Base-by-base conservation (phyloP, 2,888 invertebrate genomes). In the Hyalella azteca region DNA sequence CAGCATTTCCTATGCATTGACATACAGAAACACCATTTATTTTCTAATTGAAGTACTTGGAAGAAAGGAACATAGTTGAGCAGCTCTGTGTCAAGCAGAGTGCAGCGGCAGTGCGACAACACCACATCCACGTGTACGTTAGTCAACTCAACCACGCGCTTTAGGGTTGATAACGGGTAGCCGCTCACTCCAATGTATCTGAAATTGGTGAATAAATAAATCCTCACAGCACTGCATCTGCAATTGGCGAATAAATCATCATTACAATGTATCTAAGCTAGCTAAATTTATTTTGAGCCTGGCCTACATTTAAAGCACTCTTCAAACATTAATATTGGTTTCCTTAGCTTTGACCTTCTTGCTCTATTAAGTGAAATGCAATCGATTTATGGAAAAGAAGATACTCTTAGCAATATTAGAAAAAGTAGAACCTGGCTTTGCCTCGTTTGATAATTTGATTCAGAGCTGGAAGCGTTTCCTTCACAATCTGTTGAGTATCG, bases 381-480 rank as follows among this genome's bases (percentile, higher is more conserved):
- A n/a, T n/a, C n/a, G n/a, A n/a, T n/a, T n/a, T n/a, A n/a, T n/a
- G n/a, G n/a, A n/a, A n/a, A n/a, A n/a, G n/a, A n/a, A n/a, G n/a
- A n/a, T n/a, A n/a, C n/a, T n/a, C n/a, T n/a, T n/a, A n/a, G n/a
- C n/a, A n/a, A n/a, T n/a, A n/a, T n/a, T n/a, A n/a, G n/a, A n/a
- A n/a, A n/a, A n/a, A n/a, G n/a, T n/a, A n/a, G n/a, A 90, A 36
- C 90, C 91, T 91, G 0, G 93, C 93, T 86, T 91, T 90, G 19
- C 90, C 90, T 66, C 92, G 91, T 41, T 91, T 90, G 2, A 94
- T 93, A 11, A 94, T 91, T 86, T 91, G 91, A 85, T 93, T 92
- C 19, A 97, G 88, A 0, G 93, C 91, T 3, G 97, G 97, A 50
- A 98, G 88, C 0, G 96, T 96, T 89, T 97, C 96, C 78, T 93